phyloP scores from a whole-genome alignment of 2,888 invertebrate species.

The Dasysyrphus tricinctus region DNA sequence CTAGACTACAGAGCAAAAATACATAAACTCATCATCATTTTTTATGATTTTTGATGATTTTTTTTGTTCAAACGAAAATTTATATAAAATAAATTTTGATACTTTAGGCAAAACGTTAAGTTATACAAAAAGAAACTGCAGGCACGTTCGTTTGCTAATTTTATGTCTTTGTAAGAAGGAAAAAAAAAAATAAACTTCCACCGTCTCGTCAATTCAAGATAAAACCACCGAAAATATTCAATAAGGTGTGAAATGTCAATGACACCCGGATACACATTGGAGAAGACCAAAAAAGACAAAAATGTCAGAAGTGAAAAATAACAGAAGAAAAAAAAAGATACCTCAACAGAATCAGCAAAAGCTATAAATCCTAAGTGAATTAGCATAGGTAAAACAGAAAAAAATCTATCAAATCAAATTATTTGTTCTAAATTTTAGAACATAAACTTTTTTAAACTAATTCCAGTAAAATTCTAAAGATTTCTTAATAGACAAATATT shows the following conservation, averaged over 20 bases:
- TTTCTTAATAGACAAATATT: too few species aligned
- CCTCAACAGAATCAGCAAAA: neutral
- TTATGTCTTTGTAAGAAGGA: neutral
- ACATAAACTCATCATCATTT: neutral
- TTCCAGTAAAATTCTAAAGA: too few species aligned
- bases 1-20: neutral
- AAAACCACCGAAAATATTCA: slow-evolving; percentile 22
- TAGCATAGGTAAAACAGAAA: neutral
- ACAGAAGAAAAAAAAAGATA: neutral
- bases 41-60: slow-evolving; percentile 4
- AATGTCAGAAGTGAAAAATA: slow-evolving; percentile 2
- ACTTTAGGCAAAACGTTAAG: neutral
- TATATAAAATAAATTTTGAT: neutral
- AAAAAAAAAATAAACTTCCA: neutral
- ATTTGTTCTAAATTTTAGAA: slow-evolving; percentile 18
- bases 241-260: slow-evolving; percentile 35
- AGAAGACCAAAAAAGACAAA: neutral
- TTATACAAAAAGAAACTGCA: neutral
- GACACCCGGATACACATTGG: neutral
- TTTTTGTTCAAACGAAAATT: neutral
- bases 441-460: neutral
- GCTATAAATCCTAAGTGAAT: neutral
- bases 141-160: neutral
- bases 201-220: neutral
- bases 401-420: neutral